A percentile compares a stretch with the other conserved stretches of the same genome.
phyloP scores from a whole-genome alignment of 2,113 vertebrate species.

The Cheilinus undulatus region DNA sequence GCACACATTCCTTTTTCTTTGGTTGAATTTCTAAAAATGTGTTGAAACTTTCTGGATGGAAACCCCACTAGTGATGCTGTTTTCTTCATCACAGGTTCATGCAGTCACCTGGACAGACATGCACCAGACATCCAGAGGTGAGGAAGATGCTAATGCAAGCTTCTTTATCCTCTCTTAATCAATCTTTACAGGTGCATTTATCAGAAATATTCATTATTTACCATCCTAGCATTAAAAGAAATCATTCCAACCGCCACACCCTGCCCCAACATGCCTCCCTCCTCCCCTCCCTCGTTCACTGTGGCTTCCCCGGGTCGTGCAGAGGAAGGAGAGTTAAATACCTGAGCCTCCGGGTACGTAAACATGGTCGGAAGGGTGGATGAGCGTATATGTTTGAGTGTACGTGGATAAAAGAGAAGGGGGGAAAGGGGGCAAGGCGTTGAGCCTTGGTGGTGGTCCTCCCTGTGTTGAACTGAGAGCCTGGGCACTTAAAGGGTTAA shows the following conservation, averaged over 20 bases:
- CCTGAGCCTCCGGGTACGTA: conserved; percentile 72
- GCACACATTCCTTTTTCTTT: no score
- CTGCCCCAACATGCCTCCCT: conserved; percentile 62
- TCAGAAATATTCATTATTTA: conserved; percentile 50
- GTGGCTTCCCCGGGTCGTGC: conserved; percentile 72
- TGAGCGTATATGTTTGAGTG: conserved; percentile 47
- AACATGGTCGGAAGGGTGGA: conserved; percentile 35
- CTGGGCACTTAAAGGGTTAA: conserved; percentile 86
- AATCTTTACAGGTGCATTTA: conserved; percentile 28
- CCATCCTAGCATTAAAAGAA: conserved; percentile 31
- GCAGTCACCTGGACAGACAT: conserved; percentile 55
- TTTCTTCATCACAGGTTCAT: conserved; percentile 55
- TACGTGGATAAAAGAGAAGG: conserved; percentile 30
- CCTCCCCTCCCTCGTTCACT: conserved; percentile 44
- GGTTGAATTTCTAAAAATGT: no score
- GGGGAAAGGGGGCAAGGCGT: background rate
- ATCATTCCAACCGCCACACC: conserved; percentile 63
- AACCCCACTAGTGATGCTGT: conserved; percentile 27
- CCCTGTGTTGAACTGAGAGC: conserved; percentile 47
- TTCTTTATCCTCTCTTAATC: conserved; percentile 4
- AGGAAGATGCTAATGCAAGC: conserved; percentile 40
- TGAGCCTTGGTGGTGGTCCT: conserved; percentile 40
- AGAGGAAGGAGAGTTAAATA: conserved; percentile 79
- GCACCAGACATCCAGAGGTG: conserved; percentile 45
- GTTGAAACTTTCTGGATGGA: no score